These are phyloP conservation scores for Hyperopisus bebe DNA, from an alignment of 2,113 vertebrate genomes.

Conservation along the genomic window DNA sequence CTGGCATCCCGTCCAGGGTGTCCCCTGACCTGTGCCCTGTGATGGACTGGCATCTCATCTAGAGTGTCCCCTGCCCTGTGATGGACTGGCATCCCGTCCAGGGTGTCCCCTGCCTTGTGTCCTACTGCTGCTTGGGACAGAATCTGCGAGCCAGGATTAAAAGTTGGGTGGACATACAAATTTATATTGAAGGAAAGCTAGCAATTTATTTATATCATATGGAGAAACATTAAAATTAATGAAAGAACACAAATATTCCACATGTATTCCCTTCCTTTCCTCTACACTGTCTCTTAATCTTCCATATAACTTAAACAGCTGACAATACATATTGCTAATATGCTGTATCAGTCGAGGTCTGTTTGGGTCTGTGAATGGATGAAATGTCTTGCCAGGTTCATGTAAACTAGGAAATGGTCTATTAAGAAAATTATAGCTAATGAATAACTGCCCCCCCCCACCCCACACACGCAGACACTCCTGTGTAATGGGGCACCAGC, in stretches of 20 bases:
- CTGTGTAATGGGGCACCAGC: conserved; percentile 17
- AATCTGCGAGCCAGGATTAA: not conserved
- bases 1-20: conserved; percentile 2
- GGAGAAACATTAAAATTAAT: not conserved
- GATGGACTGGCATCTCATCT: too few relatives aligned
- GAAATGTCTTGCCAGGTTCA: conserved; percentile 43
- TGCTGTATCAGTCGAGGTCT: not conserved
- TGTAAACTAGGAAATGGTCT: conserved; percentile 49
- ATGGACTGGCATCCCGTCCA: too few relatives aligned
- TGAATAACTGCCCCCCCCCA: conserved; percentile 32
- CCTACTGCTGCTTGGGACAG: not conserved
- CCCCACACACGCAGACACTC: conserved; percentile 38
- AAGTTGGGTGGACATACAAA: not conserved
- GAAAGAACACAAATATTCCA: not conserved
- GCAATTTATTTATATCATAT: not conserved
- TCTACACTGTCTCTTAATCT: not conserved
- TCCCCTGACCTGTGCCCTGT: not conserved
- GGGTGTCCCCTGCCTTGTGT: conserved; percentile 15
- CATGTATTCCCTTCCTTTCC: not conserved
- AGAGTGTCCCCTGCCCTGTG: too few relatives aligned
- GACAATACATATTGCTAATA: not conserved
- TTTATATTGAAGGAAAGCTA: not conserved
- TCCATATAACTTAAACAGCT: not conserved
- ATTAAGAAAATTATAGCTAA: conserved; percentile 47
- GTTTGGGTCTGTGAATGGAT: not conserved